These are phyloP conservation scores for Eretmocerus hayati DNA, from an alignment of 2,888 invertebrate genomes.

Conservation along the genomic window DNA sequence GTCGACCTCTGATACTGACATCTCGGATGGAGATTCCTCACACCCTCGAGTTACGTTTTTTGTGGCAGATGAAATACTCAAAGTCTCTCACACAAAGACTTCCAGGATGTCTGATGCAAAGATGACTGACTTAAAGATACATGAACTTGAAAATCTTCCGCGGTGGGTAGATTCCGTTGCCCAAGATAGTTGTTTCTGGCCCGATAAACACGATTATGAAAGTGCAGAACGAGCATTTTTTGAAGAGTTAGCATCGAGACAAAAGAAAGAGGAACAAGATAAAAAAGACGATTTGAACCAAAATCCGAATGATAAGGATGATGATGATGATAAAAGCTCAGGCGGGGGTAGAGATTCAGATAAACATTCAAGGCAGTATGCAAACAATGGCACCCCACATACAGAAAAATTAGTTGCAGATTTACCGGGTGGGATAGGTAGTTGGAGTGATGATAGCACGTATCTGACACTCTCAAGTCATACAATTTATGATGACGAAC, in stretches of 20 bases:
- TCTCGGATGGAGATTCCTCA: too few species aligned
- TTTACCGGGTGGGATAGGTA: conserved; percentile 72
- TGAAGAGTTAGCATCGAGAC: conserved; percentile 50
- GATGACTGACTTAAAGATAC: too few species aligned
- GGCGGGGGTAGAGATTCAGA: conserved; percentile 46
- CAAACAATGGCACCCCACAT: conserved; percentile 39
- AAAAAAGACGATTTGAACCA: not conserved
- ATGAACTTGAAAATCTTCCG: conserved; percentile 5
- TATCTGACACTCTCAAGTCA: conserved; percentile 58
- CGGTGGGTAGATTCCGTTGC: conserved; percentile 34
- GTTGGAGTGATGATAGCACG: conserved; percentile 76
- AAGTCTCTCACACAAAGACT: conserved; percentile 31
- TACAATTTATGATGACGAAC: conserved; percentile 17
- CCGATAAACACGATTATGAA: conserved; percentile 56
- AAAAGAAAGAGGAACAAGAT: conserved; percentile 34
- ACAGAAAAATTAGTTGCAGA: conserved; percentile 65
- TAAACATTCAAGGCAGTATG: not conserved
- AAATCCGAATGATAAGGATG: conserved; percentile 46
- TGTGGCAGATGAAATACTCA: conserved; percentile 40
- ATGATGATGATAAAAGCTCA: conserved; percentile 44
- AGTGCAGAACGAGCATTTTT: conserved; percentile 62
- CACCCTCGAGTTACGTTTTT: conserved; percentile 43
- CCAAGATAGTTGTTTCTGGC: conserved; percentile 55
- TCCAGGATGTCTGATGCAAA: too few species aligned
- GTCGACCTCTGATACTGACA: too few species aligned